Conservation (phyloP, 2,113 vertebrate species). For the Reinhardtius hippoglossoides region DNA sequence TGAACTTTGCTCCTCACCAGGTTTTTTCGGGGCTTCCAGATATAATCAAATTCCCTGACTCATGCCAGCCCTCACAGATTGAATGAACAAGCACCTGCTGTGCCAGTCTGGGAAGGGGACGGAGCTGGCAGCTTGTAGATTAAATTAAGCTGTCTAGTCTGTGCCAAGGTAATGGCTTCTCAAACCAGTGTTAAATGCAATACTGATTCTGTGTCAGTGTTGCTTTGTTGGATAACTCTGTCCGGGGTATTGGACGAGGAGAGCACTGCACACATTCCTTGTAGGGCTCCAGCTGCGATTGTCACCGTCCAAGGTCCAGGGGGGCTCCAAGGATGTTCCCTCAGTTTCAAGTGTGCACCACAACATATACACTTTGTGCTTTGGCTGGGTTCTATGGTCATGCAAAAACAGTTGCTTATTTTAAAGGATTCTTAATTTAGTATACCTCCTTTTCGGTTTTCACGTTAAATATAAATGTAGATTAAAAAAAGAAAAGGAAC, state of each 20-base stretch:
- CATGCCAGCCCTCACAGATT: conserved; percentile 72
- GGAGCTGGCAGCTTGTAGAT: conserved; percentile 77
- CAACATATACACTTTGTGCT: background rate
- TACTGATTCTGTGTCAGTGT: conserved; percentile 73
- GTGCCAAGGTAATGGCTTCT: conserved; percentile 78
- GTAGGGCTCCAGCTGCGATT: conserved; percentile 51
- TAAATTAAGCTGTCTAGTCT: conserved; percentile 81
- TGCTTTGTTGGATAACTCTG: conserved; percentile 68
- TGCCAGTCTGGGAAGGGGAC: conserved; percentile 71
- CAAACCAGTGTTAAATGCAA: conserved; percentile 77
- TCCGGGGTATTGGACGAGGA: conserved; percentile 30
- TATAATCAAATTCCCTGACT: conserved; percentile 74
- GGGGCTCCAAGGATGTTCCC: conserved; percentile 6
- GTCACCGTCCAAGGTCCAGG: conserved; percentile 27
- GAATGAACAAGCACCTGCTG: conserved; percentile 77
- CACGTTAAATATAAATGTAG: background rate
- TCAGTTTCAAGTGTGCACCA: conserved; percentile 17
- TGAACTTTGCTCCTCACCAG: conserved; percentile 68
- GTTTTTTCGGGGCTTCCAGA: conserved; percentile 56
- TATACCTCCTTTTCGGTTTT: background rate
- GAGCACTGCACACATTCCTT: conserved; percentile 18
- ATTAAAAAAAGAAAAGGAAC: no score
- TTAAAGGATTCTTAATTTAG: background rate
- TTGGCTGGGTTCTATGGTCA: background rate
- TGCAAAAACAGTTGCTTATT: background rate